phyloP scores from a whole-genome alignment of 2,113 vertebrate genomes.

The Rostratula benghalensis region DNA sequence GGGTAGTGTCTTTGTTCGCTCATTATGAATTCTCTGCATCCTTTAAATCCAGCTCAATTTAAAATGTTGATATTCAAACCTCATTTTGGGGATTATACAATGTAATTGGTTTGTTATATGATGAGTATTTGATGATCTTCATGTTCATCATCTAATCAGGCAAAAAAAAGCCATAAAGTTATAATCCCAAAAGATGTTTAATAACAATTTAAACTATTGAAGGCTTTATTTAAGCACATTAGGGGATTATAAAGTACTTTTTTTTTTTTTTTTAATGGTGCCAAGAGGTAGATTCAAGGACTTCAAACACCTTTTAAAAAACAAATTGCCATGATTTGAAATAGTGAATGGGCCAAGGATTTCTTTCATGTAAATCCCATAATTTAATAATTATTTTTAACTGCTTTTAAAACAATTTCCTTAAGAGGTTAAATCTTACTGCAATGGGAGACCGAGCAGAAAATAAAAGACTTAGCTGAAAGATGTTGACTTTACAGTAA shows the following conservation, averaged over 20 bases:
- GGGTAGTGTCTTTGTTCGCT: not conserved
- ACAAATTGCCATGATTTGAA: constrained; percentile 58
- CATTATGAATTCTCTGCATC: not conserved
- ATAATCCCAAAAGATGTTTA: constrained; percentile 67
- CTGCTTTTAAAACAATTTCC: constrained; percentile 67
- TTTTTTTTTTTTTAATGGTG: constrained; percentile 67
- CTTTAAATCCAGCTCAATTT: constrained; percentile 41
- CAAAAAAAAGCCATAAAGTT: constrained; percentile 55
- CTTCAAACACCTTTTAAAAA: constrained; percentile 68
- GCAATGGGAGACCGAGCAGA: constrained; percentile 24
- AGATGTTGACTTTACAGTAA: not conserved
- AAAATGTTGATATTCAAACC: constrained; percentile 39
- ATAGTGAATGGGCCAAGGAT: constrained; percentile 53
- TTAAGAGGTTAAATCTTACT: constrained; percentile 62
- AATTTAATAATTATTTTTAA: constrained; percentile 67
- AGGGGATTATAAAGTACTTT: constrained; percentile 62
- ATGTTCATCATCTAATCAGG: constrained; percentile 60
- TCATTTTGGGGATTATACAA: constrained; percentile 61
- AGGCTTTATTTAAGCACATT: constrained; percentile 70
- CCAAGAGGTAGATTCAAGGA: constrained; percentile 61
- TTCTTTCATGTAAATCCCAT: constrained; percentile 63
- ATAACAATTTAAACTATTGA: constrained; percentile 60
- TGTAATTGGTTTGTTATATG: constrained; percentile 65
- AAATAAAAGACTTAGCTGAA: not conserved
- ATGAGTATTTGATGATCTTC: constrained; percentile 71